A percentile compares a stretch with the other conserved stretches of the same genome.
Evolutionary conservation across 2,888 invertebrate genomes (phyloP).

Genomic region (Exocentrus adspersus): DNA sequence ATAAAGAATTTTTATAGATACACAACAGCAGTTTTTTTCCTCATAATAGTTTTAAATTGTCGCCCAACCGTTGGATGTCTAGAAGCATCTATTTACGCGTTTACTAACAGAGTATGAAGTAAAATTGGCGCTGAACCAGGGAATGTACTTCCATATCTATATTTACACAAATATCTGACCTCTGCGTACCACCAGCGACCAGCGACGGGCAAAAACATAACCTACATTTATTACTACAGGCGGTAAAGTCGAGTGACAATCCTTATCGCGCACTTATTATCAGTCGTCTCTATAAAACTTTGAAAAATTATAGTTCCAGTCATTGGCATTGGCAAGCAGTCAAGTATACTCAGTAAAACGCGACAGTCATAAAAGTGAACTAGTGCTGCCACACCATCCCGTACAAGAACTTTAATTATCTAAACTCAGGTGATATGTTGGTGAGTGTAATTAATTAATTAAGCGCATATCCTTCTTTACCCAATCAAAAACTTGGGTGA

Average conservation of each 20-base stretch:
- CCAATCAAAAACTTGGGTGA: not conserved
- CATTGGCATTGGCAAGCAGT: slow-evolving; percentile 35
- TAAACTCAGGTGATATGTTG: slow-evolving; percentile 21
- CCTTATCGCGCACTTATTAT: slow-evolving; percentile 5
- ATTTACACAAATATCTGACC: slow-evolving; percentile 15
- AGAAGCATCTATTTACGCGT: too few relatives aligned
- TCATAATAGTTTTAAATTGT: not conserved
- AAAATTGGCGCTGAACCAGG: slow-evolving; percentile 5
- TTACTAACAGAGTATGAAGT: not conserved
- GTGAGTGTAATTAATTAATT: slow-evolving; percentile 6
- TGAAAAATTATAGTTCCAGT: slow-evolving; percentile 21
- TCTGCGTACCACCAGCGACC: slow-evolving; percentile 10
- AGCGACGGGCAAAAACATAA: slow-evolving; percentile 8
- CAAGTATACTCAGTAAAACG: slow-evolving; percentile 27
- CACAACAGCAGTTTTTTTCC: slow-evolving; percentile 16
- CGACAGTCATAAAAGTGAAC: too few relatives aligned
- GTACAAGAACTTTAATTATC: too few relatives aligned
- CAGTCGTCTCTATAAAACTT: slow-evolving; percentile 1
- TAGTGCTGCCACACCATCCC: too few relatives aligned
- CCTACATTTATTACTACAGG: not conserved
- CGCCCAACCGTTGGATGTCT: not conserved
- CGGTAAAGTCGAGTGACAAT: not conserved
- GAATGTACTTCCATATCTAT: slow-evolving; percentile 4
- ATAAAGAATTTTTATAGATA: slow-evolving; percentile 41
- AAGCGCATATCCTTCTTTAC: slow-evolving; percentile 4